Base-by-base conservation (phyloP, 1,140 invertebrate genomes). In the Zaprionus taronus region DNA sequence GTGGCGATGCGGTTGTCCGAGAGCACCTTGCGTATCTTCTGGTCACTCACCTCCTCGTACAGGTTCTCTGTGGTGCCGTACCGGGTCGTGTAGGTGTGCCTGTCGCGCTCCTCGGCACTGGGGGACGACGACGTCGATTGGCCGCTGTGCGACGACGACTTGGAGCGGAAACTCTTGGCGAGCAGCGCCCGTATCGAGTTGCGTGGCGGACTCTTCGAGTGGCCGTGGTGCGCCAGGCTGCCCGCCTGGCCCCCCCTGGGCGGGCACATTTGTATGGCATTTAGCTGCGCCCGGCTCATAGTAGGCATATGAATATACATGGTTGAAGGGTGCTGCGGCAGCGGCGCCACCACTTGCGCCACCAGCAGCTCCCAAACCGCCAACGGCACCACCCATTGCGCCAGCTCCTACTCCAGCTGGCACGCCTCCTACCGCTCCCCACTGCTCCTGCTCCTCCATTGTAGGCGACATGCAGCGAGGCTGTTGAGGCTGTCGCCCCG, bases 31-130 rank as follows among this genome's bases (percentile, higher is more conserved):
- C 93, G 64, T 93, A 94, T 73, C 94, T 92, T 93, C 63, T 93
- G 94, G 67, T 95, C 95, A 66, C 94, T 96, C 65, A 97, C 97
- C 94, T 97, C 97, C 93, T 97, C 97, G 92, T 97, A 97, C 81
- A 97, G 97, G 84, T 97, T 97, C 93, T 97, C 97, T 91, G 97
- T 96, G 28, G 96, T 97, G 22, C 96, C 96, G 83, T 97, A 97
- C 70, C 96, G 94, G 6, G 96, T 96, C 24, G 96, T 95, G 81
- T 96, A 96, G 47, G 96, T 96, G 82, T 96, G 96, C 67, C 93
- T 53, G 22, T 89, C 84, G 77, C 93, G 85, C 56, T 92, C 91
- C 66, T 92, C 91, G 53, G 91, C 74, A 26, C 81, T 81, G 1
- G 85, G 79, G 51, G 91, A 86, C 12, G 81, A 90, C 31, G 80